Base-by-base conservation (phyloP, 2,113 vertebrate species). In the Mohoua ochrocephala region DNA sequence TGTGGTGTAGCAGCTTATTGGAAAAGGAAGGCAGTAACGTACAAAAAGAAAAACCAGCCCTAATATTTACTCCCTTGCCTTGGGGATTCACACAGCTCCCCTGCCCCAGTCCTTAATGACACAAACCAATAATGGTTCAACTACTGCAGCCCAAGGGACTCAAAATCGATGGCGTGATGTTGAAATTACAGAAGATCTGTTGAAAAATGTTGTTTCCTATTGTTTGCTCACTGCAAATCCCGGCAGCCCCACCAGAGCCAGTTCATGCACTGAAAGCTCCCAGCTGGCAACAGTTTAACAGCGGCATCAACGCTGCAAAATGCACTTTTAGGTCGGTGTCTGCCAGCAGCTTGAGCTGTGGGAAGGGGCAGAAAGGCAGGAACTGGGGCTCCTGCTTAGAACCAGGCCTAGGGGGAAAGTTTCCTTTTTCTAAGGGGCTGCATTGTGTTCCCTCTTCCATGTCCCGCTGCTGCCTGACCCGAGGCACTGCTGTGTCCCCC, bases 141-240 rank as follows among this genome's bases (percentile, higher is more conserved):
- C 94, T 82, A 8, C 93, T 83, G 80, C 97, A 95, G 96, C 94
- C 77, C 84, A 6, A 97, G 95, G 71, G 96, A 97, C 97, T 96
- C 94, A 93, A 96, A 98, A 98, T 98, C 98, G 79, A 97, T 97
- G 96, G 68, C 81, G 41, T 14, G 81, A 90, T 97, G 97, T 97
- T 97, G 97, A 93, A 94, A 97, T 97, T 91, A 86, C 33, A 4
- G 49, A 89, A 95, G 97, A 92, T 85, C 84, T 95, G 73, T 92
- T 96, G 95, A 96, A 97, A 97, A 97, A 97, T 97, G 97, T 97
- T 97, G 94, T 93, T 97, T 97, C 97, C 97, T 96, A 74, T 96
- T 97, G 95, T 98, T 98, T 98, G 96, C 94, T 95, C 92, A 14
- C 87, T 96, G 95, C 89, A 95, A 93, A 97, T 70, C 92, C 89